Base-by-base conservation (phyloP, 1,140 invertebrate genomes). In the Ladona fulva region DNA sequence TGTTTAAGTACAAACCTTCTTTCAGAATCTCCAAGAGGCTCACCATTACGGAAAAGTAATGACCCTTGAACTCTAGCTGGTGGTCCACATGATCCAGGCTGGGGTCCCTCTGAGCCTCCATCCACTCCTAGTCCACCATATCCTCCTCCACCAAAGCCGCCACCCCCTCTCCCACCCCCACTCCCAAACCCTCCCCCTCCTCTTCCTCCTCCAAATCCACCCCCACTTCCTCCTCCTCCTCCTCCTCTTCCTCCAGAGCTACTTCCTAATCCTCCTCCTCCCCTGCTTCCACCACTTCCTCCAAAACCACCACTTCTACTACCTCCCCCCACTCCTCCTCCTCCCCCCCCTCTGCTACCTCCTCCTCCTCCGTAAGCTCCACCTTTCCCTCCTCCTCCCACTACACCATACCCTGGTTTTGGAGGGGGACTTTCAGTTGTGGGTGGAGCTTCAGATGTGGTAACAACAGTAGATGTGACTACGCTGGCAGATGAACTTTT, bases 11-110 rank as follows among this genome's bases (percentile, higher is more conserved):
- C 76, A 77, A 66, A 83, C 82, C 81, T 84, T 73, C 81, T 81
- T 75, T 85, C 84, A 42, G 81, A 80, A 0, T 85, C 84, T 24
- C 80, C 79, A 7, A 86, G 77, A 83, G 88, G 80, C 84, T 87
- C 82, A 83, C 90, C 92, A 80, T 90, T 89, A 44, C 87, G 86
- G 82, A 90, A 92, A 52, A 92, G 86, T 29, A 91, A 83, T 0
- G 90, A 91, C 22, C 91, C 91, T 82, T 91, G 89, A 12, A 92
- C 89, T 83, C 90, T 88, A 76, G 82, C 82, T 1, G 90, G 90
- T 19, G 90, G 89, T 52, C 88, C 89, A 81, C 91, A 93, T n/a
- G 86, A 83, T 77, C 90, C 29, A 83, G 83, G 82, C 81, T 86
- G 75, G 83, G 81, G 79, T 84, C 81, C 81, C 86, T 82, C 84